Conservation (phyloP, 23 tunicate genomes). For the Trididemnum nubilum region DNA sequence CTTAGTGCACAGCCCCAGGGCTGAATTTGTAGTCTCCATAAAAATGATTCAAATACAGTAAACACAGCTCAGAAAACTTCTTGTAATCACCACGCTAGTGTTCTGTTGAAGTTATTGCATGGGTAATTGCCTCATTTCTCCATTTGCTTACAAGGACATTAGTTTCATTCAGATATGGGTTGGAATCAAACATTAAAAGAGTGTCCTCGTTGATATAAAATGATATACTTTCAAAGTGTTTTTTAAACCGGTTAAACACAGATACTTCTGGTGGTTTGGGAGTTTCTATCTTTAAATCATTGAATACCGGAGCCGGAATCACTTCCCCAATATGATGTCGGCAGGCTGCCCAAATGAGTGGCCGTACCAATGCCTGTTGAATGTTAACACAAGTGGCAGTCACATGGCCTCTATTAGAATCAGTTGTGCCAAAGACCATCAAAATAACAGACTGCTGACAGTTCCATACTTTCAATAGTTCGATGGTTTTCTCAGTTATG, state of each 20-base stretch:
- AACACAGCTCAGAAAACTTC: constrained; percentile 4
- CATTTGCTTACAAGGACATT: neutral
- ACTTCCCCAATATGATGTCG: constrained; percentile 14
- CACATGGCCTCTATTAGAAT: constrained; percentile 13
- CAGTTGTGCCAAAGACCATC: constrained; percentile 10
- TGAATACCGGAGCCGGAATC: constrained; percentile 3
- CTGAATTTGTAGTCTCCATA: constrained; percentile 13
- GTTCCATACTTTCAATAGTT: neutral
- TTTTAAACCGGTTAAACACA: neutral
- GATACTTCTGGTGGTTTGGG: constrained; percentile 10
- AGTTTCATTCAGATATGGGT: neutral
- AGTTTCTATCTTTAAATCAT: constrained; percentile 11
- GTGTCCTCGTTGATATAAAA: constrained; percentile 10
- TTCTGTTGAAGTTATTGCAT: neutral
- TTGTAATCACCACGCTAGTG: constrained; percentile 14
- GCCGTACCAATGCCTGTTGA: constrained; percentile 23
- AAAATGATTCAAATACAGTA: neutral
- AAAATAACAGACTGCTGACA: neutral
- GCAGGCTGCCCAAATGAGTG: constrained; percentile 5
- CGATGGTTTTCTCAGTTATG: constrained; percentile 2
- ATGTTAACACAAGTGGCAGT: neutral
- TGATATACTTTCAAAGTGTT: constrained; percentile 8
- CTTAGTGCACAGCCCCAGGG: constrained; percentile 15
- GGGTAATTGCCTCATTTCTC: neutral
- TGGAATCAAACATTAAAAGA: neutral